Conservation (phyloP, 2,888 invertebrate genomes). For the Microctonus hyperodae region DNA sequence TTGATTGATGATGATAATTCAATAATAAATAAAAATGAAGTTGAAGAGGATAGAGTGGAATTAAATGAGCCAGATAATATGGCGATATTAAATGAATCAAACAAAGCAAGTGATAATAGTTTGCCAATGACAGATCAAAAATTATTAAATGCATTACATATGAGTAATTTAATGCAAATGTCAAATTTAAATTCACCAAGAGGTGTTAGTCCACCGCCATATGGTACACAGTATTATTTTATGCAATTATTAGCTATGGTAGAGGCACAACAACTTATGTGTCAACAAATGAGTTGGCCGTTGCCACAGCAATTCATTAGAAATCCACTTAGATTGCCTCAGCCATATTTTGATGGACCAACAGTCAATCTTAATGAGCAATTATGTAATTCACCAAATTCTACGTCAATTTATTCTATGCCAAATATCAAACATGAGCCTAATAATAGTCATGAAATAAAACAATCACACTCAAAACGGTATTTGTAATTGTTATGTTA, state of each 20-base stretch:
- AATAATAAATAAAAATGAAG: conserved; percentile 37
- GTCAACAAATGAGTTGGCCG: conserved; percentile 60
- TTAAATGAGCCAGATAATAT: conserved; percentile 51
- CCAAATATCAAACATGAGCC: conserved; percentile 54
- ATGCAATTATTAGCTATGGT: conserved; percentile 58
- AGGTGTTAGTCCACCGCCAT: conserved; percentile 42
- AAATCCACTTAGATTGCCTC: conserved; percentile 49
- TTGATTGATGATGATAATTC: conserved; percentile 39
- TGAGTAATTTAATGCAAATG: conserved; percentile 62
- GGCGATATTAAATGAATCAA: conserved; percentile 55
- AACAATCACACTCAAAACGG: conserved; percentile 59
- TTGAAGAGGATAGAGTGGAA: conserved; percentile 51
- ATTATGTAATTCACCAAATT: conserved; percentile 53
- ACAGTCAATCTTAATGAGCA: conserved; percentile 53
- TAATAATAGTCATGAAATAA: conserved; percentile 47
- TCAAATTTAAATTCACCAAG: conserved; percentile 52
- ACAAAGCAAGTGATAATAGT: conserved; percentile 49
- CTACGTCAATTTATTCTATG: conserved; percentile 50
- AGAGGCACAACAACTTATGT: conserved; percentile 49
- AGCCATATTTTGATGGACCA: conserved; percentile 50
- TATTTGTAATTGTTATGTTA: too few species aligned
- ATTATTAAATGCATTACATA: conserved; percentile 61
- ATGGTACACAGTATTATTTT: conserved; percentile 48
- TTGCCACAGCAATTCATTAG: conserved; percentile 54
- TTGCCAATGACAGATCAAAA: conserved; percentile 59